These are phyloP conservation scores for Stictocephala bisonia DNA, from an alignment of 2,888 invertebrate species.

Conservation along the genomic window DNA sequence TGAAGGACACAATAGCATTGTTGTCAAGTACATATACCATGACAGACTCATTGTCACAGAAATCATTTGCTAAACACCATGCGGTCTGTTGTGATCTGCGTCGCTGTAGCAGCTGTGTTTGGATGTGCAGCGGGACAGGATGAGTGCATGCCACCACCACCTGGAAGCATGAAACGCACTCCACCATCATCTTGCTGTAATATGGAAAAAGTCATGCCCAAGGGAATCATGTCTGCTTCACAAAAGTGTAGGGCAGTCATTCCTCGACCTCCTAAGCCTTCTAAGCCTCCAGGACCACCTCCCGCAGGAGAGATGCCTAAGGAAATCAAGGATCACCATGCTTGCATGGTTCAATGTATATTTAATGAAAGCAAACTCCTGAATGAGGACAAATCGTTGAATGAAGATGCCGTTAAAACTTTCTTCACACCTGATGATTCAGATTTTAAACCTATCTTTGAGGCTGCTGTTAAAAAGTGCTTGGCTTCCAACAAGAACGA, in stretches of 20 bases:
- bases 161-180: not conserved
- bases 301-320: not conserved
- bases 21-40: no score
- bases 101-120: not conserved
- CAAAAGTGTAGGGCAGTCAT: not conserved
- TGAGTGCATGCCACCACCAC: conserved; percentile 5
- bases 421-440: not conserved
- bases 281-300: not conserved
- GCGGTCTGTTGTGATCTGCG: not conserved
- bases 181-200: conserved; percentile 9
- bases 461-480: conserved; percentile 7
- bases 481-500: conserved; percentile 11
- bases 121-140: not conserved
- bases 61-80: no score
- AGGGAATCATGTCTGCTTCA: not conserved
- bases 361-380: not conserved
- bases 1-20: no score
- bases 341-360: conserved; percentile 11
- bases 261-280: not conserved
- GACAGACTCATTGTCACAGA: no score
- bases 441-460: not conserved
- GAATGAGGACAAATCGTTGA: not conserved
- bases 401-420: not conserved
- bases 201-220: not conserved
- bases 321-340: conserved; percentile 10